Evolutionary conservation across 2,888 invertebrate species (phyloP), one percentile per base, ranked within the genome.

Genomic region (Thecocarcelia acutangulata): DNA sequence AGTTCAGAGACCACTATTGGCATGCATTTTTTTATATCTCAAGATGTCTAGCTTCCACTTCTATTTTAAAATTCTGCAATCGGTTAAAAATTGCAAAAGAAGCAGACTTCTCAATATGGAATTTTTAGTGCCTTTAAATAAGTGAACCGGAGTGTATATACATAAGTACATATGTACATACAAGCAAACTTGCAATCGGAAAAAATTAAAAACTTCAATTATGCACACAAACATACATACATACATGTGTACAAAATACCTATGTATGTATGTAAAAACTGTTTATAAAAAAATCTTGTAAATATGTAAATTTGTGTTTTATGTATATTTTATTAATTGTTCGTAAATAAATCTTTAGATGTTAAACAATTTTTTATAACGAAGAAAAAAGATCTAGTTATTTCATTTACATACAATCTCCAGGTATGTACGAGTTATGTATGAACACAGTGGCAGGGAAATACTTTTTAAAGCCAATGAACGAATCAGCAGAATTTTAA

Each of bases 271-370:
- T 46, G 9, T 52, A 21, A 48, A 59, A 24, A 59, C 21, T 42
- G n/a, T 42, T n/a, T 42, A 15, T 46, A 44, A 11, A 40, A 21
- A 28, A 5, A 33, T 78, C 37, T 63, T 81, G 82, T 82, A 82
- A 78, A 78, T 82, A 82, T 82, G 82, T 82, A 78, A 82, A 82
- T 82, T 78, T 82, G 78, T 78, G 74, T 81, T 63, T 68, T 33
- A 73, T 81, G 81, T 81, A 81, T 73, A 81, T 77, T 66, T 68
- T 80, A 75, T 75, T 69, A 75, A 75, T 75, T 80, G 75, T 80
- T 80, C 63, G 80, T 64, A 70, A 80, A 75, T 81, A 81, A 81
- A 81, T 73, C 70, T 46, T 72, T 77, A 81, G 77, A 81, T 77
- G 76, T 81, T 63, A 64, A 76, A 77, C 21, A 72, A 50, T 63